Conservation (phyloP, 2,113 vertebrate species). For the Prionailurus bengalensis region DNA sequence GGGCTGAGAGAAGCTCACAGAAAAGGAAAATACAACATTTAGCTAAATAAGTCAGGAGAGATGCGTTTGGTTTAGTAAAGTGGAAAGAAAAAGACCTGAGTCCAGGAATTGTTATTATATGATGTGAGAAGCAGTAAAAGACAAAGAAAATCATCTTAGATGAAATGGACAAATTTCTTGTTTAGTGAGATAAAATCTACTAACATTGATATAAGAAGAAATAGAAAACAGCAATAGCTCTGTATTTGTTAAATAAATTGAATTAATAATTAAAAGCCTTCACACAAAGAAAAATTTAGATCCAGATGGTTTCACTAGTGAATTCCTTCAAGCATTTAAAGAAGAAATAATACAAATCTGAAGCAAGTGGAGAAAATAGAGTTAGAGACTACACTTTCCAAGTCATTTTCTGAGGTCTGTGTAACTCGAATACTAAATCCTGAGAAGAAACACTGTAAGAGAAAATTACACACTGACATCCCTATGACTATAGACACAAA, state of each 20-base stretch:
- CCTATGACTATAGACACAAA: neutral
- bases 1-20: neutral
- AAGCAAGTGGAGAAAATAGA: neutral
- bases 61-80: neutral
- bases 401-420: neutral
- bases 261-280: conserved; percentile 16
- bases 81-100: neutral
- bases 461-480: neutral
- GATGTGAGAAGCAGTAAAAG: neutral
- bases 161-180: neutral
- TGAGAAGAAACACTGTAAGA: neutral
- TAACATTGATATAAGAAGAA: neutral
- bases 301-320: neutral
- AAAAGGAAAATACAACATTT: neutral
- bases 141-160: neutral
- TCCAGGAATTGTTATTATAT: neutral
- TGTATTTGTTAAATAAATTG: conserved; percentile 27
- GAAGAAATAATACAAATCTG: neutral
- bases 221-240: neutral
- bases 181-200: neutral
- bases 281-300: neutral
- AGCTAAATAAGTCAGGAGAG: neutral
- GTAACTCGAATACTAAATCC: neutral
- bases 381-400: neutral
- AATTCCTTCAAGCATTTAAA: conserved; percentile 25